Evolutionary conservation across 2,888 invertebrate genomes (phyloP).

Genomic region (Myopa tessellatipennis): DNA sequence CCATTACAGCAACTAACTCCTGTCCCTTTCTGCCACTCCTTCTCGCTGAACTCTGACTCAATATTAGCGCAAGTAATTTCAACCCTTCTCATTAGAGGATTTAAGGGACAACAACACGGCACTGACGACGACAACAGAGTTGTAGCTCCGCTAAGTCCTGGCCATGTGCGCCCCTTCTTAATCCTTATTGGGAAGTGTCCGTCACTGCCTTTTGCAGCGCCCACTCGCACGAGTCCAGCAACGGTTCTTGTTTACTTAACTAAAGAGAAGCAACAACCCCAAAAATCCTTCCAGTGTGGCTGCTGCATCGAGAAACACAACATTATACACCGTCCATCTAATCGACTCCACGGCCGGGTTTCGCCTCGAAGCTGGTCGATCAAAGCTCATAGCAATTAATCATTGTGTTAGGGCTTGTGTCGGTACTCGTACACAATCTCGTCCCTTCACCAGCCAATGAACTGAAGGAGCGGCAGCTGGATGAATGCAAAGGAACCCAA

Average conservation of each 20-base stretch:
- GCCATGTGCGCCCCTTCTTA: slow-evolving; percentile 32
- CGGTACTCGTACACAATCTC: neutral
- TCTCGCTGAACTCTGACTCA: slow-evolving; percentile 43
- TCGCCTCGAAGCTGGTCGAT: slow-evolving; percentile 57
- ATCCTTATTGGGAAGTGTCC: slow-evolving; percentile 42
- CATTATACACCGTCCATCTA: slow-evolving; percentile 21
- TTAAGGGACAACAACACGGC: slow-evolving; percentile 55
- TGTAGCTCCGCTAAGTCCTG: slow-evolving; percentile 49
- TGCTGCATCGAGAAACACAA: too few species aligned
- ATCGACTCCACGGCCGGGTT: slow-evolving; percentile 26
- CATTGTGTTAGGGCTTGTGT: slow-evolving; percentile 66
- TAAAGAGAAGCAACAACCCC: slow-evolving; percentile 48
- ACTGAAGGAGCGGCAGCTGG: slow-evolving; percentile 48
- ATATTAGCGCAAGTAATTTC: slow-evolving; percentile 50
- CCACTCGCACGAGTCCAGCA: neutral
- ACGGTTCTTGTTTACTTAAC: slow-evolving; percentile 59
- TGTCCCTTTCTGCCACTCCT: neutral
- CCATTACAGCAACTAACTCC: slow-evolving; percentile 37
- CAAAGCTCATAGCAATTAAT: slow-evolving; percentile 69
- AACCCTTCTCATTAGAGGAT: slow-evolving; percentile 66
- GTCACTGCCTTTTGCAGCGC: slow-evolving; percentile 30
- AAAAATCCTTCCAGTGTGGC: slow-evolving; percentile 53
- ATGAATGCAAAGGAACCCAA: neutral
- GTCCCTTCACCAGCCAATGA: too few species aligned
- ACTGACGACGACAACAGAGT: slow-evolving; percentile 17